phyloP scores from a whole-genome alignment of 2,113 vertebrate species.

The Choloepus hoffmanni region DNA sequence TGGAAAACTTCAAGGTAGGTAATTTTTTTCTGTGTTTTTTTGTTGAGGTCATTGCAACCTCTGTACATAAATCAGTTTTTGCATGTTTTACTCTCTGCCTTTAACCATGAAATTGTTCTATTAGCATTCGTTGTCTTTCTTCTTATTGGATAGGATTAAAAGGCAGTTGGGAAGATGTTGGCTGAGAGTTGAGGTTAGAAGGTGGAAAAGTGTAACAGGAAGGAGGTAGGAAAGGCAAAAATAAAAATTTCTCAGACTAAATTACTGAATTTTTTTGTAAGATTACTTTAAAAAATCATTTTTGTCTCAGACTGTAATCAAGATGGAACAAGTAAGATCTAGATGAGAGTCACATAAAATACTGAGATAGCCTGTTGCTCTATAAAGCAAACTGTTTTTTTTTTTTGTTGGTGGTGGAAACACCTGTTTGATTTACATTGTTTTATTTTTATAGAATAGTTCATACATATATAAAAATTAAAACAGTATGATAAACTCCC shows the following conservation, averaged over 20 bases:
- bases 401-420: background rate
- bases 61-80: background rate
- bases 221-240: background rate
- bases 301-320: background rate
- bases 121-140: background rate
- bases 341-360: background rate
- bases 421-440: background rate
- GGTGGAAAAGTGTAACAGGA: background rate
- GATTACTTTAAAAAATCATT: background rate
- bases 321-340: background rate
- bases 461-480: background rate
- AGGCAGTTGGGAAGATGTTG: background rate
- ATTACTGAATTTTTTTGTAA: slow-evolving; percentile 4
- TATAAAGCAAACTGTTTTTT: slow-evolving; percentile 12
- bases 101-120: background rate
- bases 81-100: background rate
- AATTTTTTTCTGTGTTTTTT: slow-evolving; percentile 51
- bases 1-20: slow-evolving; percentile 98
- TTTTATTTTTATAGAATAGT: slow-evolving; percentile 1
- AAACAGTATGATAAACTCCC: background rate
- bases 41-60: background rate
- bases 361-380: background rate
- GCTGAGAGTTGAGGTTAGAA: slow-evolving; percentile 23
- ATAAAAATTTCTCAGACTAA: background rate
- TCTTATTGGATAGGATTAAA: background rate